Evolutionary conservation across 2,113 vertebrate species (phyloP), one percentile per base, ranked within the genome.

Genomic region (Elaphurus davidianus): DNA sequence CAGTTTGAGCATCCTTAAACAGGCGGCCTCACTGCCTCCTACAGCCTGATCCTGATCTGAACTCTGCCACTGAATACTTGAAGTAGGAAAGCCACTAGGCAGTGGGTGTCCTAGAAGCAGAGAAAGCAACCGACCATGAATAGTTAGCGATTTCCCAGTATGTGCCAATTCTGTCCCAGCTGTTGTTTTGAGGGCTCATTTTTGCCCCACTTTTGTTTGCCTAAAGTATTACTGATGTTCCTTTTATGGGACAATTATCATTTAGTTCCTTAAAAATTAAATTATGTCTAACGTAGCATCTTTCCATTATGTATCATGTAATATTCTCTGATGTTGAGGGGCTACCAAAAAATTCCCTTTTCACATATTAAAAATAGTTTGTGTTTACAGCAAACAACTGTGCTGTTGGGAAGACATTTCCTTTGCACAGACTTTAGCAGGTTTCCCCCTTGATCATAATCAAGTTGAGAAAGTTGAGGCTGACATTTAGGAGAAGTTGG

Each of bases 351-450:
- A 47, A 91, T 57, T 62, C 98, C 97, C 96, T 98, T 99, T 99
- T 99, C 98, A 98, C 98, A 97, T 98, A 96, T 94, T 98, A 97
- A 98, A 87, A 99, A 98, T 96, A 98, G 98, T 99, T 98, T 99
- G 99, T 98, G 99, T 99, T 99, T 99, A 99, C 98, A 98, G 98
- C 98, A 98, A 99, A 99, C 99, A 99, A 6, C 99, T 99, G 99
- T 99, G 99, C 99, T 98, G 97, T 98, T 97, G 97, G 98, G 96
- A 98, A 98, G 98, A 88, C 97, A 93, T 98, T 99, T 99, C 98
- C 98, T 98, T 99, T 98, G 60, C 94, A 85, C 98, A 98, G 98
- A 81, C 97, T 97, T 98, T 94, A 96, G 98, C 96, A 98, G 88
- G n/a, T 54, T 17, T 17, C 92, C 96, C 94, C 97, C 82, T 57